Evolutionary conservation across 2,888 invertebrate species (phyloP), one percentile per base, ranked within the genome.

Genomic region (Nebria brevicollis): DNA sequence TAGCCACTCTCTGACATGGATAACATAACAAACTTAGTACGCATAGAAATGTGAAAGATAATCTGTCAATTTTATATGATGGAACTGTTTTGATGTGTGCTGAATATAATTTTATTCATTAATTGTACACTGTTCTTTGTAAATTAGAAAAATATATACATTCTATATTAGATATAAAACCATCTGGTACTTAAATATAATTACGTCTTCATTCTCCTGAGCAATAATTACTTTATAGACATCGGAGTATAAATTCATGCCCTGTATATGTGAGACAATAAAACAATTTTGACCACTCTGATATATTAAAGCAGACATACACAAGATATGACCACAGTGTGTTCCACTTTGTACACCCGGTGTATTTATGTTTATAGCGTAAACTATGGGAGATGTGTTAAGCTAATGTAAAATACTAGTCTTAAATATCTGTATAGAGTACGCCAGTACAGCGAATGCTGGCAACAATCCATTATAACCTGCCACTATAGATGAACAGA

Each of bases 1-100:
- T 34, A 72, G 78, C 74, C 68, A 74, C 73, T 72, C 74, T 74
- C 72, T 73, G 66, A 78, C 73, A 78, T 78, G 78, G 77, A 78
- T 78, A 66, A 42, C 54, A 54, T 13, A 54, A 54, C 54, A 54
- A 54, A 54, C 13, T 54, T 54, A 54, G 4, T 54, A 5, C 13
- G 54, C 54, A 54, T 13, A 54, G 54, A 54, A 54, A 54, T 13
- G 54, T 13, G 54, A 54, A 54, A 11, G 54, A 54, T 54, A 54
- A 54, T 54, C 54, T 11, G 11, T 54, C 54, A 54, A 54, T 54
- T 11, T 54, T 54, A 13, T 54, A 54, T 13, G 11, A 54, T 54
- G 4, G 54, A 54, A 54, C 54, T 54, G 54, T 54, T 54, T 54
- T 54, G 11, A 54, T 54, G 54, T 7, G 54, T 11, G 13, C 54